These are phyloP conservation scores for Bucorvus abyssinicus DNA, from an alignment of 2,797 vertebrate genomes.

Conservation along the genomic window DNA sequence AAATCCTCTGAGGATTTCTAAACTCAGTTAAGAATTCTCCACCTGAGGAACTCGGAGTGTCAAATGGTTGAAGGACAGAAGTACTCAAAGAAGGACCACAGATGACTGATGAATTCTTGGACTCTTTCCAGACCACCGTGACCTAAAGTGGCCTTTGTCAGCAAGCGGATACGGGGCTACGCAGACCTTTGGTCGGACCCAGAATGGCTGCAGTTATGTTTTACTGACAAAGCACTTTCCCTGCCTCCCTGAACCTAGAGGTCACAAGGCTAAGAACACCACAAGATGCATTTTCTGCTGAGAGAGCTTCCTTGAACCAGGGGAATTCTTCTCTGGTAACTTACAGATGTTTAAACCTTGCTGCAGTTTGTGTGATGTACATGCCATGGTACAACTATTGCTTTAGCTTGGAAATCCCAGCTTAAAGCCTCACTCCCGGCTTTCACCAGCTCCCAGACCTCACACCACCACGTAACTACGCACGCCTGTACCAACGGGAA, in stretches of 20 bases:
- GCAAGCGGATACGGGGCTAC: not conserved
- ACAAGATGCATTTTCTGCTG: not conserved
- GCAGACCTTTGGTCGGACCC: not conserved
- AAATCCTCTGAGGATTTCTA: not conserved
- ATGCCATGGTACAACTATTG: rapidly evolving
- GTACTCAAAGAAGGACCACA: not conserved
- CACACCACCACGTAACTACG: not conserved
- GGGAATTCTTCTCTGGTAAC: not conserved
- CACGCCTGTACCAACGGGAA: not conserved
- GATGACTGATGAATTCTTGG: rapidly evolving
- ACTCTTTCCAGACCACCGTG: not conserved
- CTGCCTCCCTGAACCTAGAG: not conserved
- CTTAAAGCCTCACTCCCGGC: not conserved
- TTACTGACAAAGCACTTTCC: not conserved
- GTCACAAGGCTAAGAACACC: not conserved
- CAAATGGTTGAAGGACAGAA: not conserved
- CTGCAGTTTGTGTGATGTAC: not conserved
- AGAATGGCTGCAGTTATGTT: not conserved
- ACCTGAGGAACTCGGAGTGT: not conserved
- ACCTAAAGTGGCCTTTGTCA: not conserved
- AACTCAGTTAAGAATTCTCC: not conserved
- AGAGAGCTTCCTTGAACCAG: not conserved
- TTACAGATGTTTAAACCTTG: not conserved
- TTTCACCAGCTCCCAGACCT: not conserved
- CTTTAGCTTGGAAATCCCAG: not conserved